Evolutionary conservation across 2,888 invertebrate species (phyloP), one percentile per base, ranked within the genome.

Genomic region (Eremobia ochroleuca): DNA sequence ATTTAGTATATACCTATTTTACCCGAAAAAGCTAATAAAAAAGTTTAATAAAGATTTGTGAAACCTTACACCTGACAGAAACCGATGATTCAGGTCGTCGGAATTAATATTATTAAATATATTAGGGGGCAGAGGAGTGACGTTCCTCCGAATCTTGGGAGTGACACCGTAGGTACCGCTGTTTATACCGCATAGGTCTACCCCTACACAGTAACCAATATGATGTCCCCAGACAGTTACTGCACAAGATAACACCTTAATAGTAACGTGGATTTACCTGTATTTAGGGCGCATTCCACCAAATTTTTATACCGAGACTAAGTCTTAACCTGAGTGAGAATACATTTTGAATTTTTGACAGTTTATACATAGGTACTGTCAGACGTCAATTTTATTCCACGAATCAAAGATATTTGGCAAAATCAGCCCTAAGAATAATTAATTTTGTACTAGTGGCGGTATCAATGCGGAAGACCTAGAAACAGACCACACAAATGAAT

Each of bases 161-260:
- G 25, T 25, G 21, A n/a, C 18, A 34, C 28, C 15, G 4, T 43
- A 5, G 18, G 4, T 43, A 40, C 40, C 15, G 18, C 8, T 15
- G 2, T 4, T 0, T 43, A 40, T 40, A n/a, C 31, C 31, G 11
- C 25, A 25, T 43, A 43, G 5, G 6, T 66, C 25, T 43, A 3
- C 3, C 31, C 9, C 5, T 34, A 72, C 31, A 55, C 8, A 71
- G 40, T n/a, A 9, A n/a, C 18, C 34, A 66, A 28, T 15, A 52
- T 46, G 25, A 21, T 46, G 11, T 2, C 4, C n/a, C 34, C 18
- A 64, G 21, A 15, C 11, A n/a, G 46, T 52, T n/a, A 82, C 75
- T n/a, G 37, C 46, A 74, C 31, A 77, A 28, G 1, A 37, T 21
- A 62, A 62, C 8, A 46, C 82, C 75, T 18, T 73, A 46, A 31